Evolutionary conservation across 2,888 invertebrate species (phyloP), one percentile per base, ranked within the genome.

Genomic region (Escarpia spicata): DNA sequence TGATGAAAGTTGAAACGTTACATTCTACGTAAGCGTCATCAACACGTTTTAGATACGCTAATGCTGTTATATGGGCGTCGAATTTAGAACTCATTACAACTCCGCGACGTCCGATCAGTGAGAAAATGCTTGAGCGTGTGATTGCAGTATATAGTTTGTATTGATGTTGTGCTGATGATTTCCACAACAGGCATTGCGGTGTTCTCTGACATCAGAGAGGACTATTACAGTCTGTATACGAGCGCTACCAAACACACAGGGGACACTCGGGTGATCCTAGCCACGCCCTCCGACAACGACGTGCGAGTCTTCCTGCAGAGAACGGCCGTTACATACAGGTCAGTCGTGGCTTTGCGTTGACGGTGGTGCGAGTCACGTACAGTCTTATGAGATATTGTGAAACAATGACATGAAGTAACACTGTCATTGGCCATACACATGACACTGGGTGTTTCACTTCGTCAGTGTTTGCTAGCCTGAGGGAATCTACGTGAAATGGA

Each of bases 131-230:
- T 26, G 75, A 37, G 37, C 37, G 1, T 37, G 37, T 26, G 15
- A 75, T 75, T 3, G 52, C 52, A 9, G 8, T 52, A 15, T 75
- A 19, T 37, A 92, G 37, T 37, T 37, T 37, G 37, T 37, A 37
- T 37, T 37, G 37, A 37, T 37, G 37, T 37, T 37, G 37, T 37
- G 37, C 37, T 37, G 37, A 1, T 43, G 91, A 91, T 92, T 12
- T 90, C 91, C 52, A 75, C 8, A 12, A 15, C 90, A 94, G 94
- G 94, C 43, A 91, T 45, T n/a, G 94, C 93, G 37, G 91, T 92
- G 15, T 94, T 95, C 93, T 93, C 93, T 26, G 92, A 94, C 92
- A 92, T 95, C 19, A 91, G 92, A 15, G 95, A 94, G 92, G 94
- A 94, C 90, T 92, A 91, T n/a, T 95, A 94, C 92, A 93, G 93